Base-by-base conservation (phyloP, 1,140 invertebrate genomes). In the Andrena cerasifolii region DNA sequence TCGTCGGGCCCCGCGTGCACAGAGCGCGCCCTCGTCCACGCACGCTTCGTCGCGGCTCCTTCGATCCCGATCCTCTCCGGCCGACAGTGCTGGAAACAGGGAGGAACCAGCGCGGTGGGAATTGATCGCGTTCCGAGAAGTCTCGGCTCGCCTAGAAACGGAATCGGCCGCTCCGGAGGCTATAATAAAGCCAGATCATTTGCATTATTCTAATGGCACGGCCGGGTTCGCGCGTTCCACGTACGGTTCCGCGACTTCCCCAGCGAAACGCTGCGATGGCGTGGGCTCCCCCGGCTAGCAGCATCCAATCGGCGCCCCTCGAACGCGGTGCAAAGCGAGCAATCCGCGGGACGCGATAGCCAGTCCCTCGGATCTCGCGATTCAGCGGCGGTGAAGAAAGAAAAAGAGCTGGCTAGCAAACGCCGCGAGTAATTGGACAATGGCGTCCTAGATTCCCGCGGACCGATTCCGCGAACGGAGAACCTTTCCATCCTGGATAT, bases 401-500 rank as follows among this genome's bases (percentile, higher is more conserved):
- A n/a, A n/a, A n/a, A n/a, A n/a, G 31, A 74, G 47, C 47, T 40
- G 36, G 61, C 24, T 10, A 5, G 28, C 33, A 14, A 67, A 40
- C 21, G 24, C 31, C 21, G 16, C 24, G 10, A 3, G 26, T 40
- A 70, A 84, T 85, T 47, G 61, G 33, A 74, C 58, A 45, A 68
- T 33, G n/a, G 43, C 62, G 83, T 74, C 58, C 82, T 65, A 75
- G 79, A 84, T 82, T 76, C 70, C n/a, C 65, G 62, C 47, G 63
- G 31, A 43, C 12, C 73, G 51, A 80, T 84, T 85, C 78, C 78
- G 51, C 68, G 83, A 85, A 84, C 67, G 31, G 72, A 67, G 31
- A 70, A 78, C 67, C 62, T 33, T 62, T 61, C 28, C 49, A 72
- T 14, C 10, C 47, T 54, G 73, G 45, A 84, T 78, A 88, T 89